Evolutionary conservation across 64 coral and sea anemone genomes (phyloP).

Genomic region (Orbicella faveolata): DNA sequence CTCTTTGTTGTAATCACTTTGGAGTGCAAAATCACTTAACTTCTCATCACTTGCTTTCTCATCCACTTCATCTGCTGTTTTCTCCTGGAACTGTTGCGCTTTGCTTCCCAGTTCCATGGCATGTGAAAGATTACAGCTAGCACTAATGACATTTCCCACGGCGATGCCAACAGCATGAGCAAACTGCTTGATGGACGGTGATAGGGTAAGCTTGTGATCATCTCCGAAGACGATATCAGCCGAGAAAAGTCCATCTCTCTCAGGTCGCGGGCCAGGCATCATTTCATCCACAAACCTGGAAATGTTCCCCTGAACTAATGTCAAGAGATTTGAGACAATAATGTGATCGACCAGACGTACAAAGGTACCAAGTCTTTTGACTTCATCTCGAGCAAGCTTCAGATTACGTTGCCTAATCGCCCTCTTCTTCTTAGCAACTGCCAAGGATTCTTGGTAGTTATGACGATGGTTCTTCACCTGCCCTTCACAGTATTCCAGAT

Average conservation of each 20-base stretch:
- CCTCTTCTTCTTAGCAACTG: constrained; percentile 81
- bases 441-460: constrained; percentile 83
- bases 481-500: constrained; percentile 88
- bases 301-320: constrained; percentile 75
- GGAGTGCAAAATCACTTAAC: neutral
- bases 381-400: constrained; percentile 85
- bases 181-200: constrained; percentile 70
- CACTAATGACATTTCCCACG: constrained; percentile 57
- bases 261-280: constrained; percentile 69
- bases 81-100: constrained; percentile 26
- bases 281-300: constrained; percentile 77
- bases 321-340: constrained; percentile 74
- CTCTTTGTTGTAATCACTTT: neutral
- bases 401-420: constrained; percentile 71
- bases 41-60: neutral
- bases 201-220: constrained; percentile 52
- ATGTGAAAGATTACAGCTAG: constrained; percentile 74
- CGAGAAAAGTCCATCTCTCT: constrained; percentile 76
- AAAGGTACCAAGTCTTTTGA: constrained; percentile 74
- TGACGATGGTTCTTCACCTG: constrained; percentile 80
- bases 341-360: constrained; percentile 84
- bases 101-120: constrained; percentile 65
- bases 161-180: constrained; percentile 47
- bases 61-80: neutral
- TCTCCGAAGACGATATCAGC: constrained; percentile 69